Percentiles rank a stretch among this genome's conserved stretches.
These are phyloP conservation scores for Vireo altiloquus DNA, from an alignment of 2,113 vertebrate species.

Conservation along the genomic window DNA sequence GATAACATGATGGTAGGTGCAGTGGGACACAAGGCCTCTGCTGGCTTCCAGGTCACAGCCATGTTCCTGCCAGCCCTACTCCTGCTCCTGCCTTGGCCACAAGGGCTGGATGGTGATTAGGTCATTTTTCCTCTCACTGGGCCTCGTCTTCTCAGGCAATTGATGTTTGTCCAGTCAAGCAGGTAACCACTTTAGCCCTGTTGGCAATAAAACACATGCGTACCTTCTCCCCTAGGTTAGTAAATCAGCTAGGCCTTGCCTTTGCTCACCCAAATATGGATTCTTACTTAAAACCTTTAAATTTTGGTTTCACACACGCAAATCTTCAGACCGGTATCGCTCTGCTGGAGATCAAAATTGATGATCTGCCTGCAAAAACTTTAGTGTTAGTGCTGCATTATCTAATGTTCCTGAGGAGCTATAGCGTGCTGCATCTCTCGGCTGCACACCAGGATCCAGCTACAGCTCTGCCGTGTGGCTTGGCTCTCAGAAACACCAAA, in stretches of 20 bases:
- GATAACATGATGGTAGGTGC: no score
- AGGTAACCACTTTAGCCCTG: background rate
- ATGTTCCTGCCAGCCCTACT: no score
- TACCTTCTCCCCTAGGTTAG: background rate
- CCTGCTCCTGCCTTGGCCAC: no score
- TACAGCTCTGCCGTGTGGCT: background rate
- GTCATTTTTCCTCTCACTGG: no score
- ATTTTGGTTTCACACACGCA: background rate
- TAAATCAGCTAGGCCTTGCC: background rate
- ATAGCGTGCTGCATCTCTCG: accelerated
- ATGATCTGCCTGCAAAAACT: background rate
- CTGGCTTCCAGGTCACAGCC: no score
- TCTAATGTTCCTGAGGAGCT: background rate
- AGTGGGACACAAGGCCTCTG: no score
- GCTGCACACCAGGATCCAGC: accelerated
- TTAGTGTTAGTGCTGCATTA: background rate
- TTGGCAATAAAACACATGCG: background rate
- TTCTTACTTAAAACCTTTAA: background rate
- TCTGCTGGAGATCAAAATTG: background rate
- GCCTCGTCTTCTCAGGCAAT: no score
- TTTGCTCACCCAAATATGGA: background rate
- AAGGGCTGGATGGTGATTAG: no score
- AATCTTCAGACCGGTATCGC: background rate
- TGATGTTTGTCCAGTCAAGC: no score
- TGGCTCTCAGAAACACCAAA: background rate